phyloP scores from a whole-genome alignment of 2,888 invertebrate species.

The Ornithoptera priamus region DNA sequence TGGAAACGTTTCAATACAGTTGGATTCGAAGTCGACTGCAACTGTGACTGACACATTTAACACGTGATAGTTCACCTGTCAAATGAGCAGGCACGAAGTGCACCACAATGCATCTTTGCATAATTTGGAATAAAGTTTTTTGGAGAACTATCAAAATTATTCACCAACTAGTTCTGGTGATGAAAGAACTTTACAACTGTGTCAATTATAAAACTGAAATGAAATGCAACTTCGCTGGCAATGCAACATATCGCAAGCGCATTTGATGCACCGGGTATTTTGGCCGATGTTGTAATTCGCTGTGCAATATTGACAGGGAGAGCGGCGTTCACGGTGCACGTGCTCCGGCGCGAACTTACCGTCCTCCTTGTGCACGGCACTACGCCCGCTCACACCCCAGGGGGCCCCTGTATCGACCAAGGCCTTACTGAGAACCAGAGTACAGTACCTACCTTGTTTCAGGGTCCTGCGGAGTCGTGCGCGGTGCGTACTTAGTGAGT shows the following conservation, averaged over 20 bases:
- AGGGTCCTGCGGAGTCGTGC: constrained; percentile 38
- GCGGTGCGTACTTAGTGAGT: constrained; percentile 37
- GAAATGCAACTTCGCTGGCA: constrained; percentile 36
- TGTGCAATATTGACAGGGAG: constrained; percentile 37
- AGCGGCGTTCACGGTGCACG: constrained; percentile 18
- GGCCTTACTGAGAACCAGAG: constrained; percentile 26
- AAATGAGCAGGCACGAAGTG: no score
- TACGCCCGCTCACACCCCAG: constrained; percentile 25
- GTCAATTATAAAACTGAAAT: neutral
- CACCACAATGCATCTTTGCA: no score
- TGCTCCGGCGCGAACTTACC: constrained; percentile 27
- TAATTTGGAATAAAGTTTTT: no score
- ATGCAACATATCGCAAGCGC: constrained; percentile 35
- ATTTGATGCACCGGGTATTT: constrained; percentile 36
- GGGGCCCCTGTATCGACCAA: constrained; percentile 23
- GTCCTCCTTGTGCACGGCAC: constrained; percentile 14
- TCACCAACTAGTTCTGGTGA: no score
- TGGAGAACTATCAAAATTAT: no score
- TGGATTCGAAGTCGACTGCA: no score
- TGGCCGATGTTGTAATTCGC: constrained; percentile 42
- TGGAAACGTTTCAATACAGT: no score
- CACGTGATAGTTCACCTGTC: no score
- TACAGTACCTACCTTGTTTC: constrained; percentile 43
- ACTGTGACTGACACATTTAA: no score
- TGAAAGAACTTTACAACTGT: neutral